Conservation (phyloP, 2,888 invertebrate species). For the Drosophila anceps region DNA sequence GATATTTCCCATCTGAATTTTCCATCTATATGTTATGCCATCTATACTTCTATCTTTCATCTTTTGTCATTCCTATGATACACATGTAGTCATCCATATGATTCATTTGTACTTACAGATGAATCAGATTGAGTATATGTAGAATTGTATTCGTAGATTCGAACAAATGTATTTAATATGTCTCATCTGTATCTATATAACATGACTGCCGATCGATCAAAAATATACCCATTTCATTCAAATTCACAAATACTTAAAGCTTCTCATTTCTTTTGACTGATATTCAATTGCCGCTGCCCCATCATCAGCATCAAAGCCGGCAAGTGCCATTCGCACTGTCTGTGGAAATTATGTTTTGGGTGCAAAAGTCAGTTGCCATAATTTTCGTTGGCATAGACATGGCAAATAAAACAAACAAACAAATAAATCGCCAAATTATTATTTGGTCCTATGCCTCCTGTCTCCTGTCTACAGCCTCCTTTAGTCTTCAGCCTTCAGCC, state of each 20-base stretch:
- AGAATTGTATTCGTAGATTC: too few relatives aligned
- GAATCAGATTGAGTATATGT: too few relatives aligned
- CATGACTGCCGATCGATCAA: neutral
- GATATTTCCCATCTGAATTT: too few relatives aligned
- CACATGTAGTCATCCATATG: too few relatives aligned
- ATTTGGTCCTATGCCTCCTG: slow-evolving; percentile 44
- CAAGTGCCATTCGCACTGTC: slow-evolving; percentile 54
- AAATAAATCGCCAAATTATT: slow-evolving; percentile 78
- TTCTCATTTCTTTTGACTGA: slow-evolving; percentile 13
- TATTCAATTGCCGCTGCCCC: slow-evolving; percentile 33
- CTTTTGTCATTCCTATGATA: too few relatives aligned
- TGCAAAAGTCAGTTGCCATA: slow-evolving; percentile 71
- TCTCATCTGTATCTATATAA: neutral
- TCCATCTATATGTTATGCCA: too few relatives aligned
- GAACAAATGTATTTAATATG: too few relatives aligned
- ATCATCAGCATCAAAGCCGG: neutral
- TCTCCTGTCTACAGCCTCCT: neutral
- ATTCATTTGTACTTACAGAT: too few relatives aligned
- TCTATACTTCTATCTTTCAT: too few relatives aligned
- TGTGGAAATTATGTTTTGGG: slow-evolving; percentile 58
- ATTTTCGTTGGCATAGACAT: slow-evolving; percentile 71
- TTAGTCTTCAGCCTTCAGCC: slow-evolving; percentile 22
- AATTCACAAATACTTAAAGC: neutral
- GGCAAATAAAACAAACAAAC: slow-evolving; percentile 74
- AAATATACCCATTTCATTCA: neutral